A percentile compares a stretch with the other conserved stretches of the same genome.
Evolutionary conservation across 92 coral and sea anemone species (phyloP).

Genomic region (Hydrozoanthus gracilis): DNA sequence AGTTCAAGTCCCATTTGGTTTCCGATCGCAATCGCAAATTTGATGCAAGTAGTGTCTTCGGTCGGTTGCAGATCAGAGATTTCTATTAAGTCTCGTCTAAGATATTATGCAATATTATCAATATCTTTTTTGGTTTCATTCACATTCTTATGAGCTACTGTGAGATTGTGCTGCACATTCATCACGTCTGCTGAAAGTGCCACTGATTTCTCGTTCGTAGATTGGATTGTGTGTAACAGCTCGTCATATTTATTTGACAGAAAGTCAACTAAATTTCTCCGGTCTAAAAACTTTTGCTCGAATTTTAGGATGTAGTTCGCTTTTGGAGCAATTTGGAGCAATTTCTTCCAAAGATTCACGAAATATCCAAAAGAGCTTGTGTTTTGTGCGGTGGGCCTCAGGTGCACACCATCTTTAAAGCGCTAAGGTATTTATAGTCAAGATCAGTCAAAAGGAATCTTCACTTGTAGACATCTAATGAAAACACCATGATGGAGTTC

Average conservation of each 20-base stretch:
- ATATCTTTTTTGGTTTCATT: not conserved
- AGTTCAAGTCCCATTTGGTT: constrained; percentile 4
- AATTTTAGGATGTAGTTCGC: too few relatives aligned
- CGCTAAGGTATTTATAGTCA: too few relatives aligned
- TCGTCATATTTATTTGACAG: not conserved
- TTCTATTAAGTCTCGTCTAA: not conserved
- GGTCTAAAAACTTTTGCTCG: too few relatives aligned
- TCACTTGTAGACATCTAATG: too few relatives aligned
- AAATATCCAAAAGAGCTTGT: too few relatives aligned
- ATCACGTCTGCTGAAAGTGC: not conserved
- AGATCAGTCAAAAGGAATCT: too few relatives aligned
- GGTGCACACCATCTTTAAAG: too few relatives aligned
- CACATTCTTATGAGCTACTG: not conserved
- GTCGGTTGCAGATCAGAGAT: not conserved
- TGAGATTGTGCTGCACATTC: not conserved
- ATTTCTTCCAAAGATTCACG: too few relatives aligned
- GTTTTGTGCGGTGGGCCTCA: too few relatives aligned
- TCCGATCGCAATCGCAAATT: constrained; percentile 5
- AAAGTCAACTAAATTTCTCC: too few relatives aligned
- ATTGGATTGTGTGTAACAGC: not conserved
- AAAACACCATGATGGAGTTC: too few relatives aligned
- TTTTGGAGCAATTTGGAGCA: too few relatives aligned
- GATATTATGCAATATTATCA: not conserved
- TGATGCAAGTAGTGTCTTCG: not conserved
- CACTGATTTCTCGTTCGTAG: not conserved